Percentiles rank a stretch among this genome's conserved stretches.
Evolutionary conservation across 1,140 invertebrate genomes (phyloP).

Genomic region (Eciton burchellii): DNA sequence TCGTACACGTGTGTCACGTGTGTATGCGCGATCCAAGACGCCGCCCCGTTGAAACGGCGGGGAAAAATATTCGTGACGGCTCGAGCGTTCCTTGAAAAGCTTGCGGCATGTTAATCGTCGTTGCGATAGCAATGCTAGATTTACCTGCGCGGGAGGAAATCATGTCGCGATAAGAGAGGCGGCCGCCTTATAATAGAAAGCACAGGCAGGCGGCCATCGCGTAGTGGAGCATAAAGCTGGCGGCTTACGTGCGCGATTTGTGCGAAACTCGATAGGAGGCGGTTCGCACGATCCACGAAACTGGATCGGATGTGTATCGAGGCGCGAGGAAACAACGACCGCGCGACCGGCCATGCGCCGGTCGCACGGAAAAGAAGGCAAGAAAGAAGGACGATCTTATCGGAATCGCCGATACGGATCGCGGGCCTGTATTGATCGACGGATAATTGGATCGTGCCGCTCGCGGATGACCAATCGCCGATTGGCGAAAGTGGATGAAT

Average conservation of each 20-base stretch:
- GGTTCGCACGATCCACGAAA: slow-evolving; percentile 77
- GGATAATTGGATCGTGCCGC: slow-evolving; percentile 58
- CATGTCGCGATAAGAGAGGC: slow-evolving; percentile 48
- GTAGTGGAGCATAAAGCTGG: slow-evolving; percentile 67
- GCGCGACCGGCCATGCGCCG: slow-evolving; percentile 34
- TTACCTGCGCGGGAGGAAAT: slow-evolving; percentile 47
- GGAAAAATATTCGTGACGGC: background rate
- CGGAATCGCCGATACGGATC: slow-evolving; percentile 64
- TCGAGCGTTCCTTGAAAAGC: slow-evolving; percentile 30
- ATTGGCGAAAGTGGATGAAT: slow-evolving; percentile 60
- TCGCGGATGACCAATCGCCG: slow-evolving; percentile 54
- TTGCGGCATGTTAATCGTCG: slow-evolving; percentile 45
- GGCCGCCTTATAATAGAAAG: slow-evolving; percentile 58
- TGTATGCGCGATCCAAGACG: background rate
- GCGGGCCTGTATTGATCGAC: slow-evolving; percentile 60
- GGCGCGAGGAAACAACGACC: slow-evolving; percentile 58
- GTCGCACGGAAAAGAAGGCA: slow-evolving; percentile 40
- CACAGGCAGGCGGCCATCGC: slow-evolving; percentile 40
- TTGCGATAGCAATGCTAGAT: slow-evolving; percentile 28
- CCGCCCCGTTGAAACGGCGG: background rate
- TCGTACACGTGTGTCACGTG: too few species aligned
- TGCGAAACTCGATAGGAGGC: slow-evolving; percentile 74
- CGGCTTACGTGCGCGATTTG: slow-evolving; percentile 67
- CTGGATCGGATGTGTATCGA: slow-evolving; percentile 75
- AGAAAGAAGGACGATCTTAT: slow-evolving; percentile 51